A percentile compares a stretch with the other conserved stretches of the same genome.
Evolutionary conservation across 1,140 invertebrate species (phyloP).

Genomic region (Eubasilissa regina): DNA sequence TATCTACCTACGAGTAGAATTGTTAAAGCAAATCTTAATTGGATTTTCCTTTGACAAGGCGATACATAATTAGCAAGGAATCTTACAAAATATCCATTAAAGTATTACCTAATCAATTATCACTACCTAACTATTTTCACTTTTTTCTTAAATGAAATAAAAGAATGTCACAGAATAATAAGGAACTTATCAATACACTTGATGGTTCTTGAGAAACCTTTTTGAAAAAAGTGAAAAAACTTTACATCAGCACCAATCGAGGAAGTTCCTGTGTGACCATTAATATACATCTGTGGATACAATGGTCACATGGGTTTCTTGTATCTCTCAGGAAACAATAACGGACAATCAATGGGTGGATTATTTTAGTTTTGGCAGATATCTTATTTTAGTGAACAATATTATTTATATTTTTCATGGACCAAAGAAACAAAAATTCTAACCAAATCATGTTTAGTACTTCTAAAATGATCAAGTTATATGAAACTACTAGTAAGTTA

Average conservation of each 20-base stretch:
- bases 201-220: neutral
- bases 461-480: too few species aligned
- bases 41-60: neutral
- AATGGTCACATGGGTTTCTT: neutral
- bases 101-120: conserved; percentile 3
- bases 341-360: conserved; percentile 7
- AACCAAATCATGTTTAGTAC: too few species aligned
- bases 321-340: conserved; percentile 4
- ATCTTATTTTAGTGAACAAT: neutral
- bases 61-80: conserved; percentile 15
- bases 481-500: too few species aligned
- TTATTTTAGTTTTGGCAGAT: conserved; percentile 15
- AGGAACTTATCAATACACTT: neutral
- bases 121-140: conserved; percentile 30
- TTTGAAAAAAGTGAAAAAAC: conserved; percentile 22
- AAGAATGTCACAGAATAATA: neutral
- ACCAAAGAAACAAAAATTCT: too few species aligned
- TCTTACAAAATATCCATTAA: neutral
- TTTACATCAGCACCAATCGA: conserved; percentile 34
- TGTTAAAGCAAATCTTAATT: conserved; percentile 33
- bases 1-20: neutral
- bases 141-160: conserved; percentile 7
- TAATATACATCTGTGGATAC: neutral
- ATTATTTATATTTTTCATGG: too few species aligned
- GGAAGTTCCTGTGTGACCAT: conserved; percentile 7